Percentiles rank a stretch among this genome's conserved stretches.
Conservation (phyloP, 2,113 vertebrate species). For the Cheilinus undulatus region DNA sequence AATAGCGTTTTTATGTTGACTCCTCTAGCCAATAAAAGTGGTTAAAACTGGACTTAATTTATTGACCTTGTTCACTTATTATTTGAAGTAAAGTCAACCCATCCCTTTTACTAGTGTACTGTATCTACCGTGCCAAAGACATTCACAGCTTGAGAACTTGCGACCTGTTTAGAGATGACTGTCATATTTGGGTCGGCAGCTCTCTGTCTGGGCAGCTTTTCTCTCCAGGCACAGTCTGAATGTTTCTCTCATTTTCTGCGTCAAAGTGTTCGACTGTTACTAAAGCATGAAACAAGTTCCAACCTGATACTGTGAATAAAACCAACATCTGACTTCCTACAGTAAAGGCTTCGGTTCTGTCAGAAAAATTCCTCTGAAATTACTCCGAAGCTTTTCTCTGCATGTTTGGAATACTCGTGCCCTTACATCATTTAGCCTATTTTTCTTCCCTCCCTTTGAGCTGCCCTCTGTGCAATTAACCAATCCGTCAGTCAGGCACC, state of each 20-base stretch:
- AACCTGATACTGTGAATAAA: conserved; percentile 67
- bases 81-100: too few species aligned
- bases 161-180: conserved; percentile 36
- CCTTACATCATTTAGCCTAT: conserved; percentile 64
- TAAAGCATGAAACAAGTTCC: conserved; percentile 64
- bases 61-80: too few species aligned
- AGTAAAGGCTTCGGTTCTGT: conserved; percentile 37
- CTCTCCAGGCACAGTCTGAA: conserved; percentile 48
- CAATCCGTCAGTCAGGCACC: conserved; percentile 45
- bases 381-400: conserved; percentile 39
- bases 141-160: conserved; percentile 12
- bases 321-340: conserved; percentile 62
- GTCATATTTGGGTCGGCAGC: conserved; percentile 46
- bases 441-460: conserved; percentile 33
- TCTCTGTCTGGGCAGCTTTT: conserved; percentile 62
- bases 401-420: conserved; percentile 69
- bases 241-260: conserved; percentile 40
- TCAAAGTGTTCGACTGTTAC: conserved; percentile 41
- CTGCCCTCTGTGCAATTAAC: conserved; percentile 48
- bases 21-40: too few species aligned
- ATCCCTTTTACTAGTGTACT: too few species aligned
- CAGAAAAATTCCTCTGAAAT: conserved; percentile 69
- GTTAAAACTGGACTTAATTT: too few species aligned
- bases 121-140: not conserved
- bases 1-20: too few species aligned